Evolutionary conservation across 2,113 vertebrate species (phyloP).

Genomic region (Eulemur rufifrons): DNA sequence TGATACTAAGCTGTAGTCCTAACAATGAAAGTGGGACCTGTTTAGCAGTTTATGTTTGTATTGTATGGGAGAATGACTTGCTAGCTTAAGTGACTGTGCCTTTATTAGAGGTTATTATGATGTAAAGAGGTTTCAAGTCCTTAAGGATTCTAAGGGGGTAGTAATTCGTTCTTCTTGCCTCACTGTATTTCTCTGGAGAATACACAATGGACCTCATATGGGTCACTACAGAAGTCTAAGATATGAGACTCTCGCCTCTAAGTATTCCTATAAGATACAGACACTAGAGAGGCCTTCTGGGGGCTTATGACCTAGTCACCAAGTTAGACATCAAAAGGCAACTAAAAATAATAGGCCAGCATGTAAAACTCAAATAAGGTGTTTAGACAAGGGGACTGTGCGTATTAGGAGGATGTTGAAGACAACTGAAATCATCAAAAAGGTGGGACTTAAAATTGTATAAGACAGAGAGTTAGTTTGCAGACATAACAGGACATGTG

Average conservation of each 20-base stretch:
- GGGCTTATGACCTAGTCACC: conserved; percentile 20
- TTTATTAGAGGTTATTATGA: conserved; percentile 68
- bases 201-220: not conserved
- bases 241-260: not conserved
- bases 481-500: not conserved
- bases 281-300: not conserved
- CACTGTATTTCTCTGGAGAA: conserved; percentile 34
- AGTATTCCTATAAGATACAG: not conserved
- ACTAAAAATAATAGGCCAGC: conserved; percentile 16
- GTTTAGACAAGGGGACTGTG: not conserved
- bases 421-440: not conserved
- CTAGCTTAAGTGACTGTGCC: conserved; percentile 34
- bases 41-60: conserved; percentile 41
- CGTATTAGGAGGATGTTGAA: not conserved
- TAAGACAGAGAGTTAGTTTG: not conserved
- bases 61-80: conserved; percentile 50
- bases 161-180: conserved; percentile 30
- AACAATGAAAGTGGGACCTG: conserved; percentile 23
- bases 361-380: not conserved
- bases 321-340: conserved; percentile 25
- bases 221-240: not conserved
- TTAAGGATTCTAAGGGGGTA: not conserved
- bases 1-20: not conserved
- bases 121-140: conserved; percentile 50
- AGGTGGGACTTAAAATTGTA: not conserved